phyloP scores from a whole-genome alignment of 92 coral and sea anemone genomes.

The Heliopora coerulea region DNA sequence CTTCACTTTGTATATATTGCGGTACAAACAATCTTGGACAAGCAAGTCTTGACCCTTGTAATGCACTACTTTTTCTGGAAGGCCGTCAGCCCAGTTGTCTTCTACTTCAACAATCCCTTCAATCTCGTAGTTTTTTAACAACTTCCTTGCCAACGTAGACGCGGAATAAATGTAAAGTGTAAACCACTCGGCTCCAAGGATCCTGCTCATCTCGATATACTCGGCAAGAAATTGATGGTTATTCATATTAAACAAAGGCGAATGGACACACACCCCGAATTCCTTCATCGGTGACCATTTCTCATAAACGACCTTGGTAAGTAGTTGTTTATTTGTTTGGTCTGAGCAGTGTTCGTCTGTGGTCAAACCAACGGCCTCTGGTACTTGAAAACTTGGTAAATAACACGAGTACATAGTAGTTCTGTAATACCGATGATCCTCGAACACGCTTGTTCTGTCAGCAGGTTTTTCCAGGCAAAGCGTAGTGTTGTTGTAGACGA shows the following conservation, averaged over 20 bases:
- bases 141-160: not conserved
- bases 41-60: no score
- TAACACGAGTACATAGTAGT: not conserved
- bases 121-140: not conserved
- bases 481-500: not conserved
- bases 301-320: not conserved
- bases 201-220: not conserved
- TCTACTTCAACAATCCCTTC: not conserved
- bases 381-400: not conserved
- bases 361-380: not conserved
- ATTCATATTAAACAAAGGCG: conserved; percentile 5
- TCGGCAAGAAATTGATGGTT: not conserved
- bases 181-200: conserved; percentile 6
- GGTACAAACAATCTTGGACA: not conserved
- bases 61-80: no score
- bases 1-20: not conserved
- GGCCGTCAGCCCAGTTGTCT: not conserved
- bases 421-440: no score
- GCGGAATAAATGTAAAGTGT: conserved; percentile 2
- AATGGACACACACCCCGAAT: conserved; percentile 4
- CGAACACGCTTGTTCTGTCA: not conserved
- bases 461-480: not conserved
- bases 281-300: not conserved
- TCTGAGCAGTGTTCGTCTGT: not conserved
- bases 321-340: not conserved